Percentiles rank a stretch among this genome's conserved stretches.
phyloP scores from a whole-genome alignment of 2,797 vertebrate species.

The Hapalemur alaotrensis region DNA sequence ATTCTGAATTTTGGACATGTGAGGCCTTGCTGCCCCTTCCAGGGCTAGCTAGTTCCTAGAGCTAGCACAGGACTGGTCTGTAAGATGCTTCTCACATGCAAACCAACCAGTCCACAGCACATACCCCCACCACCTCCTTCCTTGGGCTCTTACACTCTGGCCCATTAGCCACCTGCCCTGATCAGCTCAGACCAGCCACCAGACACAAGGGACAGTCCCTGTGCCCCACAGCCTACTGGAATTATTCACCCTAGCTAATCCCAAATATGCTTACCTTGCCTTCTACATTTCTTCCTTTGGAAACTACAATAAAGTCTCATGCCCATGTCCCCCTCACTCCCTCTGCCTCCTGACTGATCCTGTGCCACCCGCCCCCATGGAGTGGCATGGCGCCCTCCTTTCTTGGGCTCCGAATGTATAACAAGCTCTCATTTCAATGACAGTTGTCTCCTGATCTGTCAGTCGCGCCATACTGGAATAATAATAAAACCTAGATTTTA shows the following conservation, averaged over 20 bases:
- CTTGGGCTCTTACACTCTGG: not conserved
- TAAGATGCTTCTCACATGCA: not conserved
- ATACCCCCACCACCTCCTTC: not conserved
- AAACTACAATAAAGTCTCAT: not conserved
- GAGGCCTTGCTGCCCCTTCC: not conserved
- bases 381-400: rapidly evolving
- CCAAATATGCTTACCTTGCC: not conserved
- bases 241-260: not conserved
- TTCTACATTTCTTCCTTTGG: not conserved
- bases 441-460: not conserved
- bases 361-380: not conserved
- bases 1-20: not conserved
- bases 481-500: not conserved
- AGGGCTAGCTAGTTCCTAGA: not conserved
- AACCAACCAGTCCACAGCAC: not conserved
- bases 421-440: not conserved
- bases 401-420: not conserved
- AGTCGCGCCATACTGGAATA: not conserved
- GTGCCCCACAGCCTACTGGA: not conserved
- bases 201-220: not conserved
- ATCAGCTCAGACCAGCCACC: not conserved
- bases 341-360: not conserved
- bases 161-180: not conserved
- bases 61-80: not conserved
- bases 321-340: too few relatives aligned